These are phyloP conservation scores for Danio kyathit DNA, from an alignment of 2,797 vertebrate genomes.

Conservation along the genomic window DNA sequence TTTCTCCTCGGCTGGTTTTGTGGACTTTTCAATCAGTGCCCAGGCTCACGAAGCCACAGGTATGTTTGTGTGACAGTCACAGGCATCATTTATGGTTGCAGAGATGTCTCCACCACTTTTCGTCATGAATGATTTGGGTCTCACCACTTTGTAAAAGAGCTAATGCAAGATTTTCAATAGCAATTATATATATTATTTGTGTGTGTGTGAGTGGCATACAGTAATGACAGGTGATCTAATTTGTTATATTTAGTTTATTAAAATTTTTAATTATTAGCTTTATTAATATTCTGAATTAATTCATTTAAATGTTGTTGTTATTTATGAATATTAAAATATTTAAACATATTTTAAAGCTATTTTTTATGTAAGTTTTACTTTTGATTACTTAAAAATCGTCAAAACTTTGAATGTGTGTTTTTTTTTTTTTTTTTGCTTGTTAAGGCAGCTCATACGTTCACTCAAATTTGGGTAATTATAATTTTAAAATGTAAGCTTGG, in stretches of 20 bases:
- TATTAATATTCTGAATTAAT: background rate
- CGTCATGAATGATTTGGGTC: background rate
- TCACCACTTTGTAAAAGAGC: background rate
- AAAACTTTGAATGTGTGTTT: too few relatives aligned
- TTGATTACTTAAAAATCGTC: too few relatives aligned
- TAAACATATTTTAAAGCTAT: too few relatives aligned
- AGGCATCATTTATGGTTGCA: background rate
- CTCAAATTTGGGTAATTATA: too few relatives aligned
- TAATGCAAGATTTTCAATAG: too few relatives aligned
- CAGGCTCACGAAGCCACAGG: slow-evolving; percentile 15
- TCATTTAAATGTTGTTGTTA: too few relatives aligned
- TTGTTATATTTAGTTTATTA: too few relatives aligned
- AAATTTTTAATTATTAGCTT: background rate
- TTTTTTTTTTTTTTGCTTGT: too few relatives aligned
- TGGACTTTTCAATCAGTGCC: slow-evolving; percentile 47
- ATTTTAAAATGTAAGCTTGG: too few relatives aligned
- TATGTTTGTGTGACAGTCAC: background rate
- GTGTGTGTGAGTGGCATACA: background rate
- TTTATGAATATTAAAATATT: too few relatives aligned
- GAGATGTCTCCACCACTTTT: background rate
- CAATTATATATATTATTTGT: background rate
- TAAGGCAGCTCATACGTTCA: too few relatives aligned
- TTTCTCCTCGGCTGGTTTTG: background rate
- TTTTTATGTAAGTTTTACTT: too few relatives aligned
- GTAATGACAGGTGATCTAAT: background rate